Evolutionary conservation across 1,140 invertebrate species (phyloP), one percentile per base, ranked within the genome.

Genomic region (Andrena cerasifolii): DNA sequence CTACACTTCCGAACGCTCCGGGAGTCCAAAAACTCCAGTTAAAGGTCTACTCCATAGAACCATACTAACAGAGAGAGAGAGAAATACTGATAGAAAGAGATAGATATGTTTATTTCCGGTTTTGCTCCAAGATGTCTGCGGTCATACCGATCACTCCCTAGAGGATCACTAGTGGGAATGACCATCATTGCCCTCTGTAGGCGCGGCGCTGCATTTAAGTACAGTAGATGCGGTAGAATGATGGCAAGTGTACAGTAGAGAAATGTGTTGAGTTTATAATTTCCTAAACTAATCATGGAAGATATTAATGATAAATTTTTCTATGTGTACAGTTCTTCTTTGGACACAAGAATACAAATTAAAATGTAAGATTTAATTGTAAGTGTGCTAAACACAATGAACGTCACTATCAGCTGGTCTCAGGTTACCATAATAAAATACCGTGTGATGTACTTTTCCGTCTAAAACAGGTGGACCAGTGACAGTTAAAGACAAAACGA

Each of bases 301-400:
- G 93, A 94, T 86, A 93, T 94, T 80, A 95, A 95, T 78, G 95
- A 97, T 90, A 96, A 96, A 90, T 97, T 97, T 93, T 94, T 95
- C 88, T 97, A 96, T 91, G 96, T 99, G 31, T 98, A 98, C 89
- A 99, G 98, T 93, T 98, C 97, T 73, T 97, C 97, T 43, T 91
- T 99, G 73, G 95, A 98, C 80, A 94, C 96, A 68, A 96, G 95
- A 91, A 94, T 99, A 70, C 95, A 97, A 94, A 97, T 99, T 85
- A 99, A 99, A 95, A 97, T 99, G 97, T 98, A 94, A 95, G 96
- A 86, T 78, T 76, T 33, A 10, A 36, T 62, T n/a, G 31, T 56
- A 54, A 45, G 10, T 43, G 43, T 66, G n/a, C 80, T 33, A 56
- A 74, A 67, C 72, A 51, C 47, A 67, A 43, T 59, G 61, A 66